Evolutionary conservation across 2,113 vertebrate genomes (phyloP).

Genomic region (Trematomus loennbergii): DNA sequence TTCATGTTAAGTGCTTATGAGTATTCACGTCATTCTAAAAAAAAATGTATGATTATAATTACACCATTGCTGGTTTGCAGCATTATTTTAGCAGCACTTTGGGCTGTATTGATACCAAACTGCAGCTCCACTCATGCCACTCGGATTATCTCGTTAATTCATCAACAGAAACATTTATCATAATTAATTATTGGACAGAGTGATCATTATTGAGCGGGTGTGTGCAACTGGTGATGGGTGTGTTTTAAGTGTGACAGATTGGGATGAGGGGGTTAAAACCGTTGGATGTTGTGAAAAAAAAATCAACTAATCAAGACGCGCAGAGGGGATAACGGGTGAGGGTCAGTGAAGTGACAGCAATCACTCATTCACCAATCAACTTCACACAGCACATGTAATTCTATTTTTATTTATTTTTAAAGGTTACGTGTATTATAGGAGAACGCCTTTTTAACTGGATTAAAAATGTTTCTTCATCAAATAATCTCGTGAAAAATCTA

Average conservation of each 20-base stretch:
- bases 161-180: slow-evolving; percentile 94
- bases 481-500: not conserved
- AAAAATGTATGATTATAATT: not conserved
- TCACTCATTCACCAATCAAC: slow-evolving; percentile 45
- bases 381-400: slow-evolving; percentile 58
- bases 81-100: slow-evolving; percentile 17
- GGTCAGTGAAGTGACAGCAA: slow-evolving; percentile 66
- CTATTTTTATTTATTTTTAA: not conserved
- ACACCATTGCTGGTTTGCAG: not conserved
- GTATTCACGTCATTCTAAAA: not conserved
- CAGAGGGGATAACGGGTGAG: slow-evolving; percentile 66
- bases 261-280: slow-evolving; percentile 85
- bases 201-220: slow-evolving; percentile 94
- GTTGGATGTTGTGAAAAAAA: slow-evolving; percentile 86
- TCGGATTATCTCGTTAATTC: slow-evolving; percentile 94
- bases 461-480: not conserved
- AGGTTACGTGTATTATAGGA: not conserved
- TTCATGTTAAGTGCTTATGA: not conserved
- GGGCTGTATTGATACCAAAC: slow-evolving; percentile 24
- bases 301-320: slow-evolving; percentile 75
- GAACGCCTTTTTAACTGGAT: not conserved
- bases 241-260: slow-evolving; percentile 92
- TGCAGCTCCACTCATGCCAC: slow-evolving; percentile 88
- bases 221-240: slow-evolving; percentile 88
- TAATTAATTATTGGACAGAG: slow-evolving; percentile 93